Conservation (phyloP, 2,888 invertebrate genomes). For the Pachliopta kotzebuea region DNA sequence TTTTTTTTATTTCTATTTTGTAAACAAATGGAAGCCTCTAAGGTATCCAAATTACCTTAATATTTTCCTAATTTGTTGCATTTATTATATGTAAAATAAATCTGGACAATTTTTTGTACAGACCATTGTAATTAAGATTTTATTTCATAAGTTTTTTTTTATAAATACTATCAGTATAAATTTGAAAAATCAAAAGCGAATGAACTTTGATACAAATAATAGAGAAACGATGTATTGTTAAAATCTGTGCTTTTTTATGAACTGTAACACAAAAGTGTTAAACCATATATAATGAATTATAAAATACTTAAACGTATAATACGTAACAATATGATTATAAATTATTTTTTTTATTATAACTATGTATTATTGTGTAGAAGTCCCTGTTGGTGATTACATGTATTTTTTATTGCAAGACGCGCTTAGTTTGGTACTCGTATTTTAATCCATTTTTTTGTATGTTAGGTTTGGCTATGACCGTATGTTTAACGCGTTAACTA, state of each 20-base stretch:
- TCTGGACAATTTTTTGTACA: not conserved
- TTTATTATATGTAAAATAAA: conserved; percentile 24
- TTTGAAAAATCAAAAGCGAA: no score
- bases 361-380: not conserved
- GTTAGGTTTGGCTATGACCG: conserved; percentile 1
- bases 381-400: not conserved
- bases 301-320: not conserved
- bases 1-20: not conserved
- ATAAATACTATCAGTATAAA: no score
- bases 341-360: not conserved
- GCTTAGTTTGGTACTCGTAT: not conserved
- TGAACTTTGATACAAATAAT: no score
- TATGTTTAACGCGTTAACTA: conserved; percentile 15
- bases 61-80: conserved; percentile 24
- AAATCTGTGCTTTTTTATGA: no score
- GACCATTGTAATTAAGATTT: conserved; percentile 1
- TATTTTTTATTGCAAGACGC: not conserved
- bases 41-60: not conserved
- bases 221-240: no score
- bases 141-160: not conserved
- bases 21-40: not conserved
- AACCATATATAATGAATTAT: not conserved
- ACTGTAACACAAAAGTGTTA: no score
- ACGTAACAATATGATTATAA: not conserved
- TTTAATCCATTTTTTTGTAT: conserved; percentile 16